A percentile compares a stretch with the other conserved stretches of the same genome.
Conservation (phyloP, 2,113 vertebrate genomes). For the Sander vitreus region DNA sequence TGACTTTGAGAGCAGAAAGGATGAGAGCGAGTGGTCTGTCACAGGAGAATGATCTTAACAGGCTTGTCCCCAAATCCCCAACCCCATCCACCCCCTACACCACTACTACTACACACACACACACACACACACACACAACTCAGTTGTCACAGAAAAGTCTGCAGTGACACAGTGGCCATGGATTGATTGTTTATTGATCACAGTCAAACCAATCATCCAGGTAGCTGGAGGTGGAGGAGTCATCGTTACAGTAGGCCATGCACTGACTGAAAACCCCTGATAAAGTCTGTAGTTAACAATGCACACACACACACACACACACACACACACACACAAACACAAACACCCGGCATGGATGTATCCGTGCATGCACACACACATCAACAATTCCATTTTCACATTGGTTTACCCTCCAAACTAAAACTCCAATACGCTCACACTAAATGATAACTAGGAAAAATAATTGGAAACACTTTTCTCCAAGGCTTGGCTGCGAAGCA, state of each 20-base stretch:
- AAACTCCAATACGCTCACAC: constrained; percentile 47
- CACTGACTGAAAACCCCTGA: constrained; percentile 23
- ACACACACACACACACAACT: constrained; percentile 10
- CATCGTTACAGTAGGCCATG: constrained; percentile 1
- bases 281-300: constrained; percentile 34
- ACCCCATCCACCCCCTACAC: neutral
- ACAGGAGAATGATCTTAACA: constrained; percentile 71
- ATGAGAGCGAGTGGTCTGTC: constrained; percentile 65
- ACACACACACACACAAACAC: neutral
- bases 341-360: constrained; percentile 19
- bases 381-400: constrained; percentile 63
- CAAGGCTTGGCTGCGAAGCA: constrained; percentile 29
- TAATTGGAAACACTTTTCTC: constrained; percentile 65
- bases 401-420: constrained; percentile 59
- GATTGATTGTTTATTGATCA: constrained; percentile 55
- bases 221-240: constrained; percentile 24
- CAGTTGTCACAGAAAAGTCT: constrained; percentile 27
- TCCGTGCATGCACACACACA: constrained; percentile 44
- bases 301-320: constrained; percentile 2
- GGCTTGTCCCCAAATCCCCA: constrained; percentile 39
- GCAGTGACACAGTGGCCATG: constrained; percentile 14
- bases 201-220: constrained; percentile 50
- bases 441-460: constrained; percentile 64
- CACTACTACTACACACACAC: neutral
- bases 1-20: constrained; percentile 63